Conservation (phyloP, 2,888 invertebrate genomes). For the Synanthedon vespiformis region DNA sequence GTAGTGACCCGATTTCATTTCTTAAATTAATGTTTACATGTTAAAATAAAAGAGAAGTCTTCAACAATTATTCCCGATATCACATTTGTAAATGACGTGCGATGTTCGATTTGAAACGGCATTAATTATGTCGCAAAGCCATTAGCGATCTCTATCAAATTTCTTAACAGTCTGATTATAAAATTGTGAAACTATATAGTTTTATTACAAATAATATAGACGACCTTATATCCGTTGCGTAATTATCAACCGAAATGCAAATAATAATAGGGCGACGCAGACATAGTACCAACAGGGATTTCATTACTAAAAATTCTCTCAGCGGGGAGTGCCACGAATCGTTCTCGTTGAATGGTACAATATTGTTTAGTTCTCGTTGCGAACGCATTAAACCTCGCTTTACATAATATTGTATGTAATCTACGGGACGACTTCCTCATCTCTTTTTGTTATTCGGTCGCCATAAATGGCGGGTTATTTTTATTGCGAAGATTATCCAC, state of each 20-base stretch:
- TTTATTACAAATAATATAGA: conserved; percentile 1
- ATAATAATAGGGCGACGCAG: conserved; percentile 1
- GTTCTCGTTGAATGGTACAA: neutral
- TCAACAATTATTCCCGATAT: neutral
- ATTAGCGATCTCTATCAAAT: neutral
- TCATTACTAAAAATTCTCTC: conserved; percentile 1
- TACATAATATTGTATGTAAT: conserved; percentile 4
- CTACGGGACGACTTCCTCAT: conserved; percentile 5
- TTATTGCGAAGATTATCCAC: conserved; percentile 4
- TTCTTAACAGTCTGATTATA: neutral
- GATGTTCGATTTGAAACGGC: neutral
- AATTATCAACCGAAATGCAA: conserved; percentile 2
- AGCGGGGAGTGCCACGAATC: conserved; percentile 2
- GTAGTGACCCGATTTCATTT: conserved; percentile 27
- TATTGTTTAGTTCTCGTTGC: neutral
- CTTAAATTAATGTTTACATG: conserved; percentile 8
- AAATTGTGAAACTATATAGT: neutral
- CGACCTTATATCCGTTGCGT: conserved; percentile 1
- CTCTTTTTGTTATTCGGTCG: conserved; percentile 1
- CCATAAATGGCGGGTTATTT: conserved; percentile 1
- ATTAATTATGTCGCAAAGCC: conserved; percentile 1
- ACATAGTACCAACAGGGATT: conserved; percentile 1
- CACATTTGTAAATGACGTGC: neutral
- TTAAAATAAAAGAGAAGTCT: neutral
- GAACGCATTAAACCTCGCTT: conserved; percentile 4